Evolutionary conservation across 2,888 invertebrate species (phyloP), one percentile per base, ranked within the genome.

Genomic region (Cataglyphis rosenhaueri): DNA sequence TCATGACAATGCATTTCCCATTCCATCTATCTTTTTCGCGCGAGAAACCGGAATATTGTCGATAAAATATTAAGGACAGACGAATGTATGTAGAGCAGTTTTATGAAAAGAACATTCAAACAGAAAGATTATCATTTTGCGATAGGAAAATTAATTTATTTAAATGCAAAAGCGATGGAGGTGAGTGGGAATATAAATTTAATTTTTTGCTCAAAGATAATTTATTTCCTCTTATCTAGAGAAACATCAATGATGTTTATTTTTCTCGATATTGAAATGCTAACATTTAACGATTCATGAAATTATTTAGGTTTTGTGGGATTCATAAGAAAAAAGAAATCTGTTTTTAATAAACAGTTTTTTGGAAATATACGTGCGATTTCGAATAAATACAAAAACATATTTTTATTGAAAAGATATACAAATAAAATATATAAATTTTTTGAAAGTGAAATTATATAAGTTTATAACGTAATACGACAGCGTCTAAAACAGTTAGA

Each of bases 1-100:
- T 90, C 75, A 91, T 84, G 90, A 93, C 93, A 92, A 92, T 93
- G 91, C 91, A 90, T 84, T 83, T 74, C 89, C 86, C 90, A 88
- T 89, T 90, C 90, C 86, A 76, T 78, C 62, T 82, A 81, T 84
- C 85, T 84, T 87, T 84, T 89, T 68, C 85, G 68, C 88, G 38
- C 84, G 74, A 86, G 84, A 85, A 85, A 88, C 89, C 84, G 82
- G 87, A 85, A 89, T 87, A 85, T 84, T 88, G 84, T 85, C 86
- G 88, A 88, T 90, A 88, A 87, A 89, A 87, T 90, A 86, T 87
- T 86, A 87, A 86, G 85, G 76, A 44, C 84, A 82, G 82, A 61
- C 82, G 21, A 82, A 52, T 48, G n/a, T 85, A 87, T 85, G 81
- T 87, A 84, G 84, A 85, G 55, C 84, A 84, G 55, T 59, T 71